phyloP scores from a whole-genome alignment of 1,140 invertebrate genomes.

The Trachymyrmex septentrionalis region DNA sequence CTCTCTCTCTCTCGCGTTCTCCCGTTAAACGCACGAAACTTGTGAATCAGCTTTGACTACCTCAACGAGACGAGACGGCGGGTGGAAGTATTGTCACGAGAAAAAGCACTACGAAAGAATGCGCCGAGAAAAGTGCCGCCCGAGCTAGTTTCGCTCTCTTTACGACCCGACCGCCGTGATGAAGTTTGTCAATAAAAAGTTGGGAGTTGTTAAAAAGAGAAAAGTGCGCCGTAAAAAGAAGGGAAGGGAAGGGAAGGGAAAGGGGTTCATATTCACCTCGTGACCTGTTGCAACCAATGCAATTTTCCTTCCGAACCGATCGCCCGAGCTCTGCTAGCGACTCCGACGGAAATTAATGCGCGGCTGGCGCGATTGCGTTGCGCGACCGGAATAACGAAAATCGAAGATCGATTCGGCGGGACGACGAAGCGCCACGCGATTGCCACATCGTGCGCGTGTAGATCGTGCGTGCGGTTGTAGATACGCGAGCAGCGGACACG shows the following conservation, averaged over 20 bases:
- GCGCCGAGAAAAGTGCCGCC: background rate
- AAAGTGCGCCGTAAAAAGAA: background rate
- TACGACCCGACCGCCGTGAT: background rate
- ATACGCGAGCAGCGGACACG: background rate
- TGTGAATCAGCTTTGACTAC: constrained; percentile 4
- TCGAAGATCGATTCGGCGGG: constrained; percentile 12
- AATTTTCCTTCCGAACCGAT: background rate
- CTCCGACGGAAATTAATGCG: constrained; percentile 1
- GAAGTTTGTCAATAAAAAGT: constrained; percentile 9
- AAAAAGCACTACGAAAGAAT: constrained; percentile 11
- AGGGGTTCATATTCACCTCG: background rate
- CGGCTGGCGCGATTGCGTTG: background rate
- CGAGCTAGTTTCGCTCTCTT: background rate
- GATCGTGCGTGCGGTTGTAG: constrained; percentile 8
- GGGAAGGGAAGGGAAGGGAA: too few species aligned
- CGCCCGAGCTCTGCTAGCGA: background rate
- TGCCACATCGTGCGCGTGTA: constrained; percentile 3
- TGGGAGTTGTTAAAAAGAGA: background rate
- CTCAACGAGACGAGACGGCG: constrained; percentile 10
- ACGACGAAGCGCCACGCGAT: constrained; percentile 28
- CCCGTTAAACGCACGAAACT: constrained; percentile 62
- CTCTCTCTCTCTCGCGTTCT: constrained; percentile 14
- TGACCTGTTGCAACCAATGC: constrained; percentile 24
- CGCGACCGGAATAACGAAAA: constrained; percentile 19
- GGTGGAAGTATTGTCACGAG: background rate